These are phyloP conservation scores for Riparia riparia DNA, from an alignment of 2,113 vertebrate species.

Conservation along the genomic window DNA sequence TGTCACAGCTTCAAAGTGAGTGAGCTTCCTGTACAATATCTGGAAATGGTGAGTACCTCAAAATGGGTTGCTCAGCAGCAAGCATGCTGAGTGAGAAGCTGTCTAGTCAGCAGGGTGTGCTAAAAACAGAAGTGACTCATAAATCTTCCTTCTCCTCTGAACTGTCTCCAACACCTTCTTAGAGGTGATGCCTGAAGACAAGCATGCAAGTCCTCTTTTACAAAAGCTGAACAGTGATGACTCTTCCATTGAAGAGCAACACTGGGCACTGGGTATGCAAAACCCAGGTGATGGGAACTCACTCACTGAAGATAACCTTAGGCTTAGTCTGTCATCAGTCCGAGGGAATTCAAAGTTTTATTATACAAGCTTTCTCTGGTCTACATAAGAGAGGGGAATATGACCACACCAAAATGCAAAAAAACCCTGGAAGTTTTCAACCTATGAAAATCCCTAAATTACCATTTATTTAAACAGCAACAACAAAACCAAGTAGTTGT, in stretches of 20 bases:
- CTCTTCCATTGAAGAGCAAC: not conserved
- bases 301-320: not conserved
- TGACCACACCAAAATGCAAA: not conserved
- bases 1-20: not conserved
- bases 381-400: not conserved
- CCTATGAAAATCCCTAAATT: not conserved
- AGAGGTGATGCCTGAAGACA: not conserved
- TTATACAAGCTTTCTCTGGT: not conserved
- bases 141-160: not conserved
- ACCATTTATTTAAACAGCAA: not conserved
- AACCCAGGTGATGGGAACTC: not conserved
- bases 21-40: not conserved
- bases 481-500: not conserved
- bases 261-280: not conserved
- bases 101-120: not conserved
- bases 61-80: not conserved
- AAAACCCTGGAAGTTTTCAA: not conserved
- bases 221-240: not conserved
- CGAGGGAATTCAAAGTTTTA: not conserved
- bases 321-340: not conserved
- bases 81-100: slow-evolving; percentile 9
- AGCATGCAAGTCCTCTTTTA: not conserved
- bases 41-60: not conserved
- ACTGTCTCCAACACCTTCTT: not conserved
- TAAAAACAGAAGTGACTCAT: not conserved